Base-by-base conservation (phyloP, 2,797 vertebrate species). In the Clarias laeviceps region DNA sequence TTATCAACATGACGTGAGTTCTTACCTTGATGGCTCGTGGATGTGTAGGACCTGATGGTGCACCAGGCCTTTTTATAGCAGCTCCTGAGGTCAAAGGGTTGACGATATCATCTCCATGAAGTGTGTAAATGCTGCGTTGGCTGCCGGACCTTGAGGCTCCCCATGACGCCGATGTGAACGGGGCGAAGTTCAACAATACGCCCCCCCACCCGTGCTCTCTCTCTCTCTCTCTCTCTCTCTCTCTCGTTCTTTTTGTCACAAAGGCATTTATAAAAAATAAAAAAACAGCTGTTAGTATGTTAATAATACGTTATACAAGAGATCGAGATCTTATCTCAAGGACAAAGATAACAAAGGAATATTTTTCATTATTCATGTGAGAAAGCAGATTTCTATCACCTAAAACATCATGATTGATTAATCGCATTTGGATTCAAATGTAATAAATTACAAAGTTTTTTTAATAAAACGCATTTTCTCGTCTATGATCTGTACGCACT, bases 131-230 rank as follows among this genome's bases (percentile, higher is more conserved):
- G 82, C 24, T 74, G 80, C 83, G 87, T 82, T 87, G 89, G 77
- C 78, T 74, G 84, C 18, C 85, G 90, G 90, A 91, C 92, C 90
- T 93, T 93, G 91, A 87, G 61, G 89, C 83, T 65, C 79, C 85
- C 68, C 45, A 56, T 78, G 89, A 91, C 83, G 90, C 88, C 82
- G 34, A 82, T 50, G 45, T 80, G 86, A 85, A 59, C 2, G 2
- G 88, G 70, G 57, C 92, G 91, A 94, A 94, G 93, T 93, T 89
- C 91, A 89, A 24, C 40, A 17, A 32, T 84, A 56, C 62, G 62
- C 24, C 37, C 2, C 45, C 15, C 2, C 15, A 2, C 5, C 7
- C 64, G 18, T 1, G 17, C 64, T 34, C 15, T 37, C 69, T 22
- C 15, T 6, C 66, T 8, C 37, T 11, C 37, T 22, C 32, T 1